Base-by-base conservation (phyloP, 1,140 invertebrate species). In the Colletes latitarsis region DNA sequence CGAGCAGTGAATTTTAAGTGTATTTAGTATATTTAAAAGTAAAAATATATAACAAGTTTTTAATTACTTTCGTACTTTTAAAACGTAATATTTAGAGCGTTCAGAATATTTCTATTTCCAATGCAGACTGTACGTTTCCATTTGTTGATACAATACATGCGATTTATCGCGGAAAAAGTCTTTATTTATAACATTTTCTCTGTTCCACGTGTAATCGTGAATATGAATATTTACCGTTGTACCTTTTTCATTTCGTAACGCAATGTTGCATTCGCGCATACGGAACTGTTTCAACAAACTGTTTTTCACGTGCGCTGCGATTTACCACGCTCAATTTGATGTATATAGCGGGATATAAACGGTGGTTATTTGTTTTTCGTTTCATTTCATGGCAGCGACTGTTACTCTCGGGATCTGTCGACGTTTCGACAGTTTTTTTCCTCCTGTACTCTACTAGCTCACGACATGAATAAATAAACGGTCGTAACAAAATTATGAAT, bases 241-340 rank as follows among this genome's bases (percentile, higher is more conserved):
- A 63, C 58, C 71, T 74, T 63, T 74, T 74, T 52, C 57, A 74
- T 74, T 74, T 63, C 71, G 17, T 52, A 49, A n/a, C 71, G 43
- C 17, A 63, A 52, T 43, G 21, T 63, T 57, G 30, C 52, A 53
- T 17, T 46, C 43, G 21, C 19, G 49, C 43, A 39, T 43, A 6
- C 30, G 49, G 10, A 30, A 15, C 43, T 43, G 71, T 63, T 74
- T 63, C 71, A 74, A 74, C 43, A 74, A 74, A 74, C 71, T 74
- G 58, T 74, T 74, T 74, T 63, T 52, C 71, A 19, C 19, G 15
- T 10, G 21, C 41, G 9, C 17, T 21, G 15, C 17, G 41, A 17
- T 74, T 52, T 63, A 17, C 21, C 43, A 46, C 19, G 21, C 71
- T 15, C 46, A 58, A 63, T 63, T 74, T 39, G 21, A 49, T 39